These are phyloP conservation scores for Glossophaga mutica DNA, from an alignment of 2,797 vertebrate genomes.

Conservation along the genomic window DNA sequence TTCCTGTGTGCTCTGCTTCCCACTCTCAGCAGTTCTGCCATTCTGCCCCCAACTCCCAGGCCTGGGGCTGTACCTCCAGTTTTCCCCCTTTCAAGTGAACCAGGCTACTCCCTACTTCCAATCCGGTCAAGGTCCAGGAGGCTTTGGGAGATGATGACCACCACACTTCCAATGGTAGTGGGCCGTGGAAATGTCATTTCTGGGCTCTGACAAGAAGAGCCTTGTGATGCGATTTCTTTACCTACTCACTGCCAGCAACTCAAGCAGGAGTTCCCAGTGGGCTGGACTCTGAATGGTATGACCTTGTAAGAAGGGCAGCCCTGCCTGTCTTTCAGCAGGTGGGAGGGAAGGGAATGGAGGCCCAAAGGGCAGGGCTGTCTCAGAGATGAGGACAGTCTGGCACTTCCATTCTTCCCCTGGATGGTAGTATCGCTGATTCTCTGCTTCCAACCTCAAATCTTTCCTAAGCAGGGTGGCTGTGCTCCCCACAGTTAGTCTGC, in stretches of 20 bases:
- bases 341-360: background rate
- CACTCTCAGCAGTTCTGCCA: background rate
- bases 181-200: background rate
- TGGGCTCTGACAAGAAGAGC: background rate
- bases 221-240: background rate
- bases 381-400: background rate
- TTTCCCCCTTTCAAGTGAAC: background rate
- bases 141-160: background rate
- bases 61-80: background rate
- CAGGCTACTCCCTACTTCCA: background rate
- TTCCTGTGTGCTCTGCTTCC: background rate
- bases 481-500: background rate
- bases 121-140: background rate
- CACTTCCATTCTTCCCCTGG: background rate
- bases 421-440: background rate
- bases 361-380: background rate
- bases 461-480: background rate
- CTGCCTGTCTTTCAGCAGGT: background rate
- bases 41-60: background rate
- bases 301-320: background rate
- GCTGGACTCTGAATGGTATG: background rate
- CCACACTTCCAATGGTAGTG: background rate
- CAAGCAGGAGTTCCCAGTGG: background rate
- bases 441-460: background rate
- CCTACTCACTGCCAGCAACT: background rate